Evolutionary conservation across 2,797 vertebrate species (phyloP).

Genomic region (Bovichtus variegatus): DNA sequence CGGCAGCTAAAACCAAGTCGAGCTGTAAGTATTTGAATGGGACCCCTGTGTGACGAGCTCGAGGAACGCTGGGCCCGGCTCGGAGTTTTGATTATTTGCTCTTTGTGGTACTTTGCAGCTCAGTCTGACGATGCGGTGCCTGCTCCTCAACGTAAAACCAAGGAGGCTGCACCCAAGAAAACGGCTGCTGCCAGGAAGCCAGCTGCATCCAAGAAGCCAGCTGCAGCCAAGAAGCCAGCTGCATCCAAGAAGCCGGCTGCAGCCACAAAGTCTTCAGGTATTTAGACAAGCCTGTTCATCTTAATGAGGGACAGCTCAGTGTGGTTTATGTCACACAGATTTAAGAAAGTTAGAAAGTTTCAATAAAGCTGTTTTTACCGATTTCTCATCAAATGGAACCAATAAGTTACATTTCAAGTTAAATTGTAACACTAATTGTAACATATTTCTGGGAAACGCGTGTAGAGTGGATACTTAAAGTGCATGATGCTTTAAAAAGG

Average conservation of each 20-base stretch:
- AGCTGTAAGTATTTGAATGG: constrained; percentile 72
- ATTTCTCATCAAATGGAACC: neutral
- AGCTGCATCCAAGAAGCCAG: constrained; percentile 76
- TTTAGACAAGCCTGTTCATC: neutral
- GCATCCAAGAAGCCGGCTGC: constrained; percentile 77
- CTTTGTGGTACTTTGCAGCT: constrained; percentile 47
- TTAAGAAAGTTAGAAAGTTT: neutral
- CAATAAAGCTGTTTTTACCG: neutral
- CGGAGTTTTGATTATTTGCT: neutral
- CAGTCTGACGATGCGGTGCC: constrained; percentile 58
- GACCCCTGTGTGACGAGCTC: neutral
- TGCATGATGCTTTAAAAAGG: neutral
- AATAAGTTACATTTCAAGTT: neutral
- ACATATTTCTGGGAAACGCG: neutral
- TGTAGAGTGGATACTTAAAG: neutral
- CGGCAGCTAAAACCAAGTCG: constrained; percentile 22
- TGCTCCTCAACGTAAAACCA: constrained; percentile 65
- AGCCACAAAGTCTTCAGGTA: constrained; percentile 69
- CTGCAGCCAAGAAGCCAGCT: constrained; percentile 76
- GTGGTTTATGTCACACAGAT: neutral
- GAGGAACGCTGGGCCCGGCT: neutral
- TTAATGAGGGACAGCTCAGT: neutral
- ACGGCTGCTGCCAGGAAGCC: constrained; percentile 74
- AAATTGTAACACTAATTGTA: neutral
- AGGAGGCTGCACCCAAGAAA: constrained; percentile 73